Base-by-base conservation (phyloP, 2,888 invertebrate genomes). In the Trissonchulus sp. region DNA sequence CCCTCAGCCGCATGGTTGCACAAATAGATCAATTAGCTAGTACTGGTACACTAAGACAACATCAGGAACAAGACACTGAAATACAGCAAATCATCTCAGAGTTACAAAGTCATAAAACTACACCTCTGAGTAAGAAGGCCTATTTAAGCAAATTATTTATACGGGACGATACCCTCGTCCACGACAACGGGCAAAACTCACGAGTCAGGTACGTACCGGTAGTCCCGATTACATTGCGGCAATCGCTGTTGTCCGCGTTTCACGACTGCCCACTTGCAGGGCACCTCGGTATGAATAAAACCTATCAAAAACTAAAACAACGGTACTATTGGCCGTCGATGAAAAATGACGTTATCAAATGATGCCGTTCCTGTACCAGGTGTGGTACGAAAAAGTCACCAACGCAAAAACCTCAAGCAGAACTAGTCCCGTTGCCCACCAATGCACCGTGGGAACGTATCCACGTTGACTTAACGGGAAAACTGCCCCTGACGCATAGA, bases 391-490 rank as follows among this genome's bases (percentile, higher is more conserved):
- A 34, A 15, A 65, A 65, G 34, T 15, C 3, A 8, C 15, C 65
- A 18, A 28, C 8, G 8, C 8, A 65, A 28, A 8, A 8, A 65
- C 30, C 30, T 34, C 3, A 34, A 65, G 65, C 65, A 18, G n/a
- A 8, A 28, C 65, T 65, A 18, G 65, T 65, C 30, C 34, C 65
- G 3, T 15, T 65, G 8, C 15, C 8, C 3, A 8, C 65, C 3
- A 18, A 8, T 65, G 30, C 8, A 15, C 65, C 65, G n/a, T 65
- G 65, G 65, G 65, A 18, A 18, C 30, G 34, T 15, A 8, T 65
- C 34, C 65, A 65, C 65, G 65, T 65, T 8, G 65, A 65, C n/a
- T 8, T 65, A 65, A 65, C 65, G 30, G 65, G 65, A 18, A 8
- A 8, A 28, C 65, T 65, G 3, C 8, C 65, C 8, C 8, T 34